phyloP scores from a whole-genome alignment of 2,888 invertebrate species.

The Drosophila antonietae region DNA sequence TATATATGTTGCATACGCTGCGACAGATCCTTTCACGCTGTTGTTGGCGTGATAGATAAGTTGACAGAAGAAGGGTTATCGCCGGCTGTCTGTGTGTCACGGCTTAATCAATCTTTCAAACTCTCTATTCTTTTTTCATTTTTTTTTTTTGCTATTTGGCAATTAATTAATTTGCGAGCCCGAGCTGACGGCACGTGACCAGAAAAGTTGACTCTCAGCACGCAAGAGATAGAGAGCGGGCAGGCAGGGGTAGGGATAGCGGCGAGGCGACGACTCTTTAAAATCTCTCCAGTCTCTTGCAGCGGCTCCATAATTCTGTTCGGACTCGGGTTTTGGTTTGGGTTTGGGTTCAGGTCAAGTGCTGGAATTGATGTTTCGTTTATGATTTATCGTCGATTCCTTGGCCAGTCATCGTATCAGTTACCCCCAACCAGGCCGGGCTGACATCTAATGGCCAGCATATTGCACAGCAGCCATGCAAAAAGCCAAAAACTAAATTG shows the following conservation, averaged over 20 bases:
- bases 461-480: conserved; percentile 77
- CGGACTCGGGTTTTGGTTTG: not conserved
- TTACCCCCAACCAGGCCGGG: conserved; percentile 28
- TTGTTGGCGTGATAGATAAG: conserved; percentile 76
- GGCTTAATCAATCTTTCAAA: conserved; percentile 70
- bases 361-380: conserved; percentile 85
- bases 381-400: conserved; percentile 83
- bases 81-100: conserved; percentile 35
- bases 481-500: conserved; percentile 71
- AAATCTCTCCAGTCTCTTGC: conserved; percentile 18
- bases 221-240: conserved; percentile 3
- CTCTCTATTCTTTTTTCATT: conserved; percentile 10
- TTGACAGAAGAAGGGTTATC: conserved; percentile 60
- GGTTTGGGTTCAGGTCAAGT: conserved; percentile 82
- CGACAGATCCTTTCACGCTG: conserved; percentile 47
- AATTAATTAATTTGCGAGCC: conserved; percentile 72
- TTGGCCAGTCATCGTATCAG: conserved; percentile 66
- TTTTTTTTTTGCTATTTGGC: conserved; percentile 35
- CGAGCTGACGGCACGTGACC: conserved; percentile 61
- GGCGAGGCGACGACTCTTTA: conserved; percentile 19
- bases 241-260: not conserved
- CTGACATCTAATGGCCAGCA: conserved; percentile 70
- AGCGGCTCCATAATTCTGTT: not conserved
- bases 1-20: not conserved
- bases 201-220: conserved; percentile 14